Conservation (phyloP, 2,888 invertebrate genomes). For the Hypselothyrea guttata region DNA sequence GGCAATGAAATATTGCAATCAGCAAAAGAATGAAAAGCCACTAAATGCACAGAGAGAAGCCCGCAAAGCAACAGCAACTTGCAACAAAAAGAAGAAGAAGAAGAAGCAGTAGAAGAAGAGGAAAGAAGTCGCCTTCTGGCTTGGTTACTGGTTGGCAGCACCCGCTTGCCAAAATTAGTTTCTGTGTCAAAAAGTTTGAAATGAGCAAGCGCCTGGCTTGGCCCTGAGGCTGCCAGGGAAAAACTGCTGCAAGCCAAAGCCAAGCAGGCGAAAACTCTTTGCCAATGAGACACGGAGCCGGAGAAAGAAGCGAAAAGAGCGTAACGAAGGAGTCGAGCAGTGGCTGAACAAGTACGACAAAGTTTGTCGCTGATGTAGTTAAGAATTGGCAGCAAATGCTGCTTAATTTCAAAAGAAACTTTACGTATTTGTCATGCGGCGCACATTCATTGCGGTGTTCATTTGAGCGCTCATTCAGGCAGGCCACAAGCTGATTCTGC, state of each 20-base stretch:
- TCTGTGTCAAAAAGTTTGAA: conserved; percentile 78
- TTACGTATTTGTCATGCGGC: conserved; percentile 77
- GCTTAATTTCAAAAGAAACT: conserved; percentile 79
- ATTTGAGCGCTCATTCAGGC: conserved; percentile 72
- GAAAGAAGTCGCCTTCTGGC: conserved; percentile 15
- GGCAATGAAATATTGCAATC: conserved; percentile 79
- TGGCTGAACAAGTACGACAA: conserved; percentile 45
- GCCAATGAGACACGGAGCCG: background rate
- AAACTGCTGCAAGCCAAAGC: conserved; percentile 29
- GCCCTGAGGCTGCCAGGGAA: conserved; percentile 29
- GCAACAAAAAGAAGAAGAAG: background rate
- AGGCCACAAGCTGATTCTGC: conserved; percentile 8
- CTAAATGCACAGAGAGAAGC: conserved; percentile 48
- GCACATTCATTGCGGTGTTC: conserved; percentile 78
- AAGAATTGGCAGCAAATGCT: conserved; percentile 79
- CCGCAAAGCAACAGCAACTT: conserved; percentile 3
- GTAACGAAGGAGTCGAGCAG: conserved; percentile 19
- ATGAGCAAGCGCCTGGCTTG: conserved; percentile 64
- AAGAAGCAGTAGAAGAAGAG: no score
- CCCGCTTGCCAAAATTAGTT: conserved; percentile 77
- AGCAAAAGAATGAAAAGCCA: conserved; percentile 77
- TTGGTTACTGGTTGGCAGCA: conserved; percentile 46
- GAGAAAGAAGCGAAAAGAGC: background rate
- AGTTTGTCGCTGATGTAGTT: conserved; percentile 77
- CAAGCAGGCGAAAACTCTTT: background rate